Evolutionary conservation across 2,113 vertebrate genomes (phyloP).

Genomic region (Otis tarda): DNA sequence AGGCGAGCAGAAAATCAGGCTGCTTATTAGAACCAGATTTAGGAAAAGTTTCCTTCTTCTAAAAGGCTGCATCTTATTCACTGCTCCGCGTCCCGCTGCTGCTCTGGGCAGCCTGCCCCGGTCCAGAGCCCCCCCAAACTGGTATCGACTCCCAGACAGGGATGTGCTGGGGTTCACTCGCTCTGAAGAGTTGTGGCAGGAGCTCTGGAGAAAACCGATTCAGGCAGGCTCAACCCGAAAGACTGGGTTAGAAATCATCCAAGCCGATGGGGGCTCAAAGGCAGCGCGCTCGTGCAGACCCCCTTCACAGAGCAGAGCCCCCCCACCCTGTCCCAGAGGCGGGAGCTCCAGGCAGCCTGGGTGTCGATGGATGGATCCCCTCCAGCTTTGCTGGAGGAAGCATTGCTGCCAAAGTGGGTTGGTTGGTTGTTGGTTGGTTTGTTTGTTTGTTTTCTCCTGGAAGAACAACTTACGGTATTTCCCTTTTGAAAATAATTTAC

Average conservation of each 20-base stretch:
- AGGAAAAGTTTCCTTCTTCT: neutral
- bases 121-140: no score
- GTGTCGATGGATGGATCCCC: neutral
- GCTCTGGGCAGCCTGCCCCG: no score
- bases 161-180: accelerated
- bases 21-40: neutral
- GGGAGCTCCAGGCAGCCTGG: neutral
- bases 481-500: neutral
- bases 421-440: no score
- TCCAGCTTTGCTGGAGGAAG: neutral
- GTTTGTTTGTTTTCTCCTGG: no score
- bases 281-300: neutral
- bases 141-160: neutral
- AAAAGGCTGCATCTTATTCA: neutral
- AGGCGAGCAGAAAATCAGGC: neutral
- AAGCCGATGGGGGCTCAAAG: neutral
- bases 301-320: neutral
- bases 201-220: neutral
- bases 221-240: neutral
- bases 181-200: neutral
- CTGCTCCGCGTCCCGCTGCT: neutral
- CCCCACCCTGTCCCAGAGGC: neutral
- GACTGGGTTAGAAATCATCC: neutral
- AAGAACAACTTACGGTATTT: neutral
- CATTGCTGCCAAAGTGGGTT: neutral